These are phyloP conservation scores for Chanos chanos DNA, from an alignment of 2,797 vertebrate genomes.

Conservation along the genomic window DNA sequence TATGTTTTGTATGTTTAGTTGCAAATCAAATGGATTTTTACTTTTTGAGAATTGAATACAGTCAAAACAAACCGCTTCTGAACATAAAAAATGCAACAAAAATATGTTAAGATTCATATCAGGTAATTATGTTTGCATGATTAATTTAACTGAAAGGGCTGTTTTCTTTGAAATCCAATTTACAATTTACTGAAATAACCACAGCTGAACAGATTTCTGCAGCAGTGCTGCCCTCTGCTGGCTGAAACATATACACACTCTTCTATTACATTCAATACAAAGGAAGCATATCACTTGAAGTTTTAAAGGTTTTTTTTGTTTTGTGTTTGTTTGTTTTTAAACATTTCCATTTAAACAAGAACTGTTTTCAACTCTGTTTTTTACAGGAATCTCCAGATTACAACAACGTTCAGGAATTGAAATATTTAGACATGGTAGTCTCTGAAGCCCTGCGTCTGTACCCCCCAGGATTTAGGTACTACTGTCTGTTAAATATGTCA, in stretches of 20 bases:
- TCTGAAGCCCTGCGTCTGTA: conserved; percentile 87
- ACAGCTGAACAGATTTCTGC: too few species aligned
- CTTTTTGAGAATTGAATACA: conserved; percentile 3
- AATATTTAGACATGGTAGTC: conserved; percentile 94
- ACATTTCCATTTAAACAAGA: too few species aligned
- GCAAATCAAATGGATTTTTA: neutral
- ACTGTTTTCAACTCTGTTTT: conserved; percentile 11
- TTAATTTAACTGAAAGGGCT: neutral
- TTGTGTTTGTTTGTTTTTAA: too few species aligned
- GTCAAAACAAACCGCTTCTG: neutral
- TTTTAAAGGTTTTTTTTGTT: too few species aligned
- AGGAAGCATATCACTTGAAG: too few species aligned
- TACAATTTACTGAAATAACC: too few species aligned
- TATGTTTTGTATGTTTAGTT: too few species aligned
- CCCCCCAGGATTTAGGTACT: conserved; percentile 89
- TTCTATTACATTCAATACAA: conserved; percentile 4
- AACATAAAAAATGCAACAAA: too few species aligned
- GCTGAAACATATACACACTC: conserved; percentile 4
- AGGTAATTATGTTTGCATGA: too few species aligned
- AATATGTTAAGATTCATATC: too few species aligned
- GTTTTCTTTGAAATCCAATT: too few species aligned
- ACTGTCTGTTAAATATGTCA: neutral
- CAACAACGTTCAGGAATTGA: conserved; percentile 81
- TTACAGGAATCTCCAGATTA: conserved; percentile 77
- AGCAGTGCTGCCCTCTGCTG: conserved; percentile 34